Conservation (phyloP, 2,113 vertebrate genomes). For the Pagrus major region DNA sequence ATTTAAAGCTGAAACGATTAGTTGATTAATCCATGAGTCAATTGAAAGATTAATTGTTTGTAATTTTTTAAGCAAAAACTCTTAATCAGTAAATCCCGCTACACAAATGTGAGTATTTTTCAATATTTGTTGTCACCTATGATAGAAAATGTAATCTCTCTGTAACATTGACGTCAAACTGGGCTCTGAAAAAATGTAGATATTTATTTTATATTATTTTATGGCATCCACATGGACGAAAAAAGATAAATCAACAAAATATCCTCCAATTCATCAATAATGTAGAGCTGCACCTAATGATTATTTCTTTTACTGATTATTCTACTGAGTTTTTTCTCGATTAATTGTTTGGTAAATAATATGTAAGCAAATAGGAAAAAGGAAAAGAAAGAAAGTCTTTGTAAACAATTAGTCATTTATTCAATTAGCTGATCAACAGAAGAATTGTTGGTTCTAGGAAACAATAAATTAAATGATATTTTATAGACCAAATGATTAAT, state of each 20-base stretch:
- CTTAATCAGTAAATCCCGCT: neutral
- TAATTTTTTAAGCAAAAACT: neutral
- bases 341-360: neutral
- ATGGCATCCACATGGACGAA: neutral
- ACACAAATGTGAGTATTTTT: neutral
- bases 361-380: neutral
- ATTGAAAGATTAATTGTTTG: neutral
- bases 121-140: neutral
- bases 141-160: neutral
- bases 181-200: neutral
- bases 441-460: neutral
- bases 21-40: neutral
- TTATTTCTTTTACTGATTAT: neutral
- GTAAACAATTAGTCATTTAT: neutral
- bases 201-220: neutral
- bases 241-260: neutral
- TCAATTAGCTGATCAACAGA: neutral
- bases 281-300: neutral
- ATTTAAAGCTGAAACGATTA: neutral
- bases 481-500: constrained; percentile 6
- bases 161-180: neutral
- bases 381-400: too few relatives aligned
- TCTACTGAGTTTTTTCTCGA: neutral
- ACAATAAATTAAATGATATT: neutral
- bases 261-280: neutral